Evolutionary conservation across 2,113 vertebrate species (phyloP).

Genomic region (Etia nguti): DNA sequence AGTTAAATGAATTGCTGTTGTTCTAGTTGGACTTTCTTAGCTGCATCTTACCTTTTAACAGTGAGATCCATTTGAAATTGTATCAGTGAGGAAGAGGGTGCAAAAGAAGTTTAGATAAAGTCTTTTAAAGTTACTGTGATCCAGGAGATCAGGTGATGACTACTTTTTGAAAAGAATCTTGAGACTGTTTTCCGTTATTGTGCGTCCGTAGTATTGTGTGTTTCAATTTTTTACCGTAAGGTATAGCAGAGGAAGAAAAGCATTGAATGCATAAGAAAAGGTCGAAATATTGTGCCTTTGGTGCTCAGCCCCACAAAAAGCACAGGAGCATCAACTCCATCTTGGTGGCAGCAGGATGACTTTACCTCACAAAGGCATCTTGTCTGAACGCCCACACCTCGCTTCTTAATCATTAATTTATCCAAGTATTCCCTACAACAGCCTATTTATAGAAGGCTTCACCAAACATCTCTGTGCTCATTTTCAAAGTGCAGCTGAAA

Average conservation of each 20-base stretch:
- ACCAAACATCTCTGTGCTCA: conserved; percentile 38
- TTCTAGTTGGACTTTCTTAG: not conserved
- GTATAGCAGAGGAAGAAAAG: not conserved
- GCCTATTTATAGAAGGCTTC: conserved; percentile 67
- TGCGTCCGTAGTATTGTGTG: not conserved
- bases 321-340: not conserved
- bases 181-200: not conserved
- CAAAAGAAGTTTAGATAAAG: not conserved
- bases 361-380: not conserved
- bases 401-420: conserved; percentile 67
- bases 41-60: too few species aligned
- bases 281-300: not conserved
- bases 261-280: not conserved
- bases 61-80: too few species aligned
- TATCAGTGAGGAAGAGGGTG: not conserved
- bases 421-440: conserved; percentile 44
- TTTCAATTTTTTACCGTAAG: not conserved
- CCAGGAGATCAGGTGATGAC: not conserved
- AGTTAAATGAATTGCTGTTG: not conserved
- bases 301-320: not conserved
- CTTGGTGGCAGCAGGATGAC: not conserved
- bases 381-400: not conserved
- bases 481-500: conserved; percentile 31
- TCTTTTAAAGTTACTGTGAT: not conserved
- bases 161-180: not conserved